Percentiles rank a stretch among this genome's conserved stretches.
phyloP scores from a whole-genome alignment of 2,113 vertebrate species.

The Rhynchomys soricoides region DNA sequence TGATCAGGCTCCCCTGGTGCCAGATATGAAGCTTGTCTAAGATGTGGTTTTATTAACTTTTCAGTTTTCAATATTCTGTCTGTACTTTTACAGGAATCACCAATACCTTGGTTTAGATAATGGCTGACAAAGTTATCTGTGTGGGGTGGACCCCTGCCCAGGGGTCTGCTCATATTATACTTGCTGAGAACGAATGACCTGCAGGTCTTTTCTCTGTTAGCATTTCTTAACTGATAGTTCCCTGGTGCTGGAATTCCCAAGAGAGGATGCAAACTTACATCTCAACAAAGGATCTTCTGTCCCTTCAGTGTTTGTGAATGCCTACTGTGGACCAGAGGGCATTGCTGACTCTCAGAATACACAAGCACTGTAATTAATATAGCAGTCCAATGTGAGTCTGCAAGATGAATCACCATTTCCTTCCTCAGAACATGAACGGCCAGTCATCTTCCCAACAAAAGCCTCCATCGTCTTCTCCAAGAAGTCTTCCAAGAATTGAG shows the following conservation, averaged over 20 bases:
- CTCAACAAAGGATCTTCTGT: background rate
- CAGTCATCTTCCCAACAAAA: background rate
- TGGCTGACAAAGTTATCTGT: background rate
- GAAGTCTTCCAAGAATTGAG: background rate
- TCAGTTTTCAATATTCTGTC: background rate
- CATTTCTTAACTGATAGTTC: conserved; percentile 29
- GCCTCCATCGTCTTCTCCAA: background rate
- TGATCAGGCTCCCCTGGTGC: background rate
- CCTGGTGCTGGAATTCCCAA: conserved; percentile 24
- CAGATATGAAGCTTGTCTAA: background rate
- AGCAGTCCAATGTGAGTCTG: background rate
- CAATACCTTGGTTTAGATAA: background rate
- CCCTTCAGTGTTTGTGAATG: background rate
- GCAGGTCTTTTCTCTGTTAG: background rate
- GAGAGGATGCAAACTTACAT: background rate
- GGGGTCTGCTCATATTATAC: background rate
- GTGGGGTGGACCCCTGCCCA: background rate
- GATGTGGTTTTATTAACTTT: conserved; percentile 29
- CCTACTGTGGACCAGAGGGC: background rate
- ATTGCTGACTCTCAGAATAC: background rate
- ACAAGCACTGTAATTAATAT: background rate
- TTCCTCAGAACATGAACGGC: background rate
- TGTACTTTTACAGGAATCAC: background rate
- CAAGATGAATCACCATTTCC: background rate
- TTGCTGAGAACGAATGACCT: background rate